phyloP scores from a whole-genome alignment of 2,888 invertebrate genomes.

The Pollenia amentaria region DNA sequence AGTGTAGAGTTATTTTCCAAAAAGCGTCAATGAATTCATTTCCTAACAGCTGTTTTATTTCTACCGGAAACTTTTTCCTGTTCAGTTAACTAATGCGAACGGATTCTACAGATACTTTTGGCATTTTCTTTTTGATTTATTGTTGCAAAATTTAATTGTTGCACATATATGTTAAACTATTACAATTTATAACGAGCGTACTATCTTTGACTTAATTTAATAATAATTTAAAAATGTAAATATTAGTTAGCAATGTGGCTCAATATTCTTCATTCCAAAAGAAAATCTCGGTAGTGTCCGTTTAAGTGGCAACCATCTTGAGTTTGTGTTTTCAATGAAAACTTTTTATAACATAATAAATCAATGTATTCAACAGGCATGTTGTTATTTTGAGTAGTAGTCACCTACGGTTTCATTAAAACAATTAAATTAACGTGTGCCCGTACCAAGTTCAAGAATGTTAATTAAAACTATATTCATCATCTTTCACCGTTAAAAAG shows the following conservation, averaged over 20 bases:
- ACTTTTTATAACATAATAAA: not conserved
- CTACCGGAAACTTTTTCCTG: conserved; percentile 30
- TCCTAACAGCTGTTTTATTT: conserved; percentile 41
- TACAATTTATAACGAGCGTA: too few relatives aligned
- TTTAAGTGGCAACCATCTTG: too few relatives aligned
- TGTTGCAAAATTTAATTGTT: not conserved
- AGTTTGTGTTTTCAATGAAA: not conserved
- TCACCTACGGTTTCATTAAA: not conserved
- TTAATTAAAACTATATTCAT: not conserved
- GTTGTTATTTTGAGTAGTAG: not conserved
- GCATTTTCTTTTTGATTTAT: not conserved
- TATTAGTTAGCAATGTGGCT: too few relatives aligned
- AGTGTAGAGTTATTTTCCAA: conserved; percentile 10
- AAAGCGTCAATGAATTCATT: conserved; percentile 32
- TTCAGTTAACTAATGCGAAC: not conserved
- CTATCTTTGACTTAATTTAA: too few relatives aligned
- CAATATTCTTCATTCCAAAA: too few relatives aligned
- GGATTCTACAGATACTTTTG: not conserved
- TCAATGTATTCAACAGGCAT: conserved; percentile 1
- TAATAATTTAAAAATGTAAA: too few relatives aligned
- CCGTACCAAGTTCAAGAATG: not conserved
- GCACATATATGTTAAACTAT: too few relatives aligned
- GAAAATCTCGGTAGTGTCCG: too few relatives aligned
- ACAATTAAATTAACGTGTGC: not conserved
- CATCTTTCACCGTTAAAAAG: too few relatives aligned